Base-by-base conservation (phyloP, 2,888 invertebrate species). In the Apodemia duryi region DNA sequence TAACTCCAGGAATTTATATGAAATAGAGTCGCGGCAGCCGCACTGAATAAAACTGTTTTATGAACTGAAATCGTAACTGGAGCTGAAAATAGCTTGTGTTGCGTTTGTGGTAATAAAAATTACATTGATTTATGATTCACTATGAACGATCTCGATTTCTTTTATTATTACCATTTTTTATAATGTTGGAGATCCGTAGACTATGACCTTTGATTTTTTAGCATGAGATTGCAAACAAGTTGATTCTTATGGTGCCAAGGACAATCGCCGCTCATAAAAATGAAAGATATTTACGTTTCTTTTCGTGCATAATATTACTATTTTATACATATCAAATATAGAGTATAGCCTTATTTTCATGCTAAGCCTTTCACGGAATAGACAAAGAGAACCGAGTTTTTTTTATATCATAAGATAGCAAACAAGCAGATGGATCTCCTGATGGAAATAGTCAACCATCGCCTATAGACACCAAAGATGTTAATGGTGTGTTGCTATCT, bases 91-190 rank as follows among this genome's bases (percentile, higher is more conserved):
- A 87, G 76, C 78, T 71, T 66, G 73, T 78, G 77, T 78, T 75
- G 73, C 79, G 79, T 79, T 79, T 79, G 80, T 77, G 79, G 80
- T 82, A 81, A 82, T 86, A 87, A 87, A 86, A 86, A 85, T 82
- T 72, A 71, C 75, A 79, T 83, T 85, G 85, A 86, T 87, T 85
- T 86, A 86, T 78, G 70, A 70, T 73, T 32, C 57, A 57, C 57
- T 32, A 57, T 57, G 35, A 57, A 57, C 35, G 57, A 35, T 32
- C 57, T 57, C 57, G 35, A 35, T 32, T 57, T 54, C 54, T 54
- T 54, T 57, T 57, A 57, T 57, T 57, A 57, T 57, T 57, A 57
- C 57, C 3, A 29, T 32, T 57, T 32, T 11, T 57, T 32, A 57
- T 57, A 57, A 57, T 32, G 35, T 57, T 57, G 32, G 57, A 13